Conservation (phyloP, 2,888 invertebrate genomes). For the Nycteola revayana region DNA sequence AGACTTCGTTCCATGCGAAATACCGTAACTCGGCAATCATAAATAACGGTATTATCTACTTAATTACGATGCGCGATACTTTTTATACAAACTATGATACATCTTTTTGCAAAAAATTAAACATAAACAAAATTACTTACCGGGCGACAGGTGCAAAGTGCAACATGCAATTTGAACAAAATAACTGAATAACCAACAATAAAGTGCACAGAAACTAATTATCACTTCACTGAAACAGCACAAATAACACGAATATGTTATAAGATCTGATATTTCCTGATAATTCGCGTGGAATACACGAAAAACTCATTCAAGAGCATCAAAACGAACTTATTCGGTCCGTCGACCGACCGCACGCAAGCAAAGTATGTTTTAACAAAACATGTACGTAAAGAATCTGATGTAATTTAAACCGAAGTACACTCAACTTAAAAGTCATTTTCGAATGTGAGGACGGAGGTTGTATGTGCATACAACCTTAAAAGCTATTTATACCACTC, state of each 20-base stretch:
- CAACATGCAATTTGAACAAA: conserved; percentile 33
- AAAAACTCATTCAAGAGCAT: conserved; percentile 39
- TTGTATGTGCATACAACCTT: conserved; percentile 23
- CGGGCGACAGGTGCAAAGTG: conserved; percentile 65
- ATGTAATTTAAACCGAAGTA: too few relatives aligned
- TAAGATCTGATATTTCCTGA: conserved; percentile 18
- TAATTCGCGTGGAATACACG: conserved; percentile 26
- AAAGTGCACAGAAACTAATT: conserved; percentile 33
- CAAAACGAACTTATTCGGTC: conserved; percentile 27
- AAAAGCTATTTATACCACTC: not conserved
- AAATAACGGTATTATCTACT: conserved; percentile 26
- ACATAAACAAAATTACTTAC: conserved; percentile 48
- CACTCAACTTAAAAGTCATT: conserved; percentile 24
- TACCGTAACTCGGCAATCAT: conserved; percentile 24
- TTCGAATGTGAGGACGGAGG: conserved; percentile 13
- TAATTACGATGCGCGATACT: conserved; percentile 16
- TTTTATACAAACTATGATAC: conserved; percentile 7
- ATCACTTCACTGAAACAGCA: conserved; percentile 33
- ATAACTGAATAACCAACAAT: conserved; percentile 24
- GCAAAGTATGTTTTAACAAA: conserved; percentile 14
- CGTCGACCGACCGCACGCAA: conserved; percentile 34
- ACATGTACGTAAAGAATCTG: too few relatives aligned
- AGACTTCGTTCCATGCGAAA: conserved; percentile 15
- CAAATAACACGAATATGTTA: conserved; percentile 18
- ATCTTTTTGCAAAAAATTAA: conserved; percentile 23